phyloP scores from a whole-genome alignment of 2,888 invertebrate genomes.

The Disparrhopalites patrizii region DNA sequence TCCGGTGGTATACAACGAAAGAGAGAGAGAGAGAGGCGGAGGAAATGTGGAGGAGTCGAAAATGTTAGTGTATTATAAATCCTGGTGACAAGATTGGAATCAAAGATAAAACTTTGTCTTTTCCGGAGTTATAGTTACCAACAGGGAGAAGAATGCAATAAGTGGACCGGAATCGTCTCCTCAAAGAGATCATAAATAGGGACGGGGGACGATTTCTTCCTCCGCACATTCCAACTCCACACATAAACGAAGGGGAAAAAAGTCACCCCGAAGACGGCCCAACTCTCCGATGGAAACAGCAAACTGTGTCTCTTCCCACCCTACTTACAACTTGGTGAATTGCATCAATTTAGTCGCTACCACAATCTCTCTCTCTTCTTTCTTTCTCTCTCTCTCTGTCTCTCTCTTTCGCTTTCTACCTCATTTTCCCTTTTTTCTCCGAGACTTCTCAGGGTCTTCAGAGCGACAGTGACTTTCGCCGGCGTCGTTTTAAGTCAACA shows the following conservation, averaged over 20 bases:
- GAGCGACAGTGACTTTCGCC: not conserved
- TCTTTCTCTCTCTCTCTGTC: not conserved
- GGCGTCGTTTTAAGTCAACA: conserved; percentile 4
- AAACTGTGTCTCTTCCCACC: not conserved
- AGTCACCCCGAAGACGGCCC: not conserved
- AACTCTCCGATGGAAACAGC: not conserved
- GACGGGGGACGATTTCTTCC: conserved; percentile 25
- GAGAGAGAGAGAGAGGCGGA: not conserved
- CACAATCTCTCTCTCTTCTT: not conserved
- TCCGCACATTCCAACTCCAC: not conserved
- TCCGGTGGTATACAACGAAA: too few relatives aligned
- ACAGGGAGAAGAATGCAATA: conserved; percentile 42
- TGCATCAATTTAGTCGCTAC: conserved; percentile 27
- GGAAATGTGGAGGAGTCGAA: not conserved
- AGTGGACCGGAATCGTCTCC: conserved; percentile 45
- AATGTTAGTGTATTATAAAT: conserved; percentile 45
- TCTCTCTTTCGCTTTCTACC: not conserved
- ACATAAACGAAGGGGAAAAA: not conserved
- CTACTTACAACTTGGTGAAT: conserved; percentile 15
- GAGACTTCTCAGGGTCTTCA: too few relatives aligned
- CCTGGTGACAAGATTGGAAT: conserved; percentile 46
- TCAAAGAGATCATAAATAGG: conserved; percentile 46
- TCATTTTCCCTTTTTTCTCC: too few relatives aligned
- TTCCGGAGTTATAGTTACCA: conserved; percentile 37
- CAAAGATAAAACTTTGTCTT: conserved; percentile 44